Evolutionary conservation across 2,797 vertebrate genomes (phyloP), one percentile per base, ranked within the genome.

Genomic region (Gymnopithys bicolor): DNA sequence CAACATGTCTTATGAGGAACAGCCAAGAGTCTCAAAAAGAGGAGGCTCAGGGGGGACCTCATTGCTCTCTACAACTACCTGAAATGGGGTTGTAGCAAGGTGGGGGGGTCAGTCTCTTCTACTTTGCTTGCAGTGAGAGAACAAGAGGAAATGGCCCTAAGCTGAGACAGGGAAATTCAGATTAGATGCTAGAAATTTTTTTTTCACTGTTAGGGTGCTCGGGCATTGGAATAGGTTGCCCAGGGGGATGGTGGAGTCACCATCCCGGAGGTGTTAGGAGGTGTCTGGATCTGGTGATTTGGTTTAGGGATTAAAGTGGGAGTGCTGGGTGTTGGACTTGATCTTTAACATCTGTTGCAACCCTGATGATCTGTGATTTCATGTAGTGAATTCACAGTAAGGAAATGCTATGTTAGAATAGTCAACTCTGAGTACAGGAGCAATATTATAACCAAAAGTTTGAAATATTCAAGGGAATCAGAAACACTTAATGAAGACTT

Each of bases 371-470:
- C 25, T 58, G 2, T 77, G 51, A 58, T n/a, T 89, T 76, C 5
- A 1, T 4, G 13, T 52, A 66, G 30, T 64, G 53, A 74, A 35
- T 55, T 67, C 13, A 10, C 21, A 37, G 25, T 17, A 33, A 68
- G 23, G 2, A n/a, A 18, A 18, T 18, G 35, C 67, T 51, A 1
- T 0, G 0, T 41, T 67, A 46, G 45, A 71, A 30, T 37, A 35
- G 12, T 48, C 37, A 70, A 66, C 23, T 60, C 22, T 59, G 35
- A 69, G 18, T 73, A 32, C 12, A 82, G 28, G 33, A 52, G 8
- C 48, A 24, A 1, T 69, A 25, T 49, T 91, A 17, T 51, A 94
- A 43, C 13, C 9, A n/a, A 41, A 51, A 33, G 16, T 43, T 52
- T 4, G 11, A 8, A 48, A 5, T 81, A n/a, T 49, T 43, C 33